Conservation (phyloP, 2,797 vertebrate genomes). For the Allobates femoralis region DNA sequence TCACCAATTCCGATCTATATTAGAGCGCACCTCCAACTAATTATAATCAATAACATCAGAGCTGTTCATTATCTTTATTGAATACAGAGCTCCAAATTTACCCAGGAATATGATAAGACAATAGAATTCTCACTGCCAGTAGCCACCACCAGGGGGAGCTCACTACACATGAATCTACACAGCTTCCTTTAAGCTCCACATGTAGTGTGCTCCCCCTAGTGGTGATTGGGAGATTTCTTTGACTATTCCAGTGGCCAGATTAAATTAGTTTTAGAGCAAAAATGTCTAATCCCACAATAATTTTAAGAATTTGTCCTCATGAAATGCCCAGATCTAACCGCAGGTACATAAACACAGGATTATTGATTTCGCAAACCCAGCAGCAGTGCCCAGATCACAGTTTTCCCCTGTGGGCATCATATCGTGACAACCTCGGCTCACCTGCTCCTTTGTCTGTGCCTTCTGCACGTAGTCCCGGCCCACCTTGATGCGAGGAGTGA, state of each 20-base stretch:
- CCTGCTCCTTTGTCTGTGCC: conserved; percentile 98
- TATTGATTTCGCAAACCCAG: neutral
- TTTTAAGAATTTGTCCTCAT: neutral
- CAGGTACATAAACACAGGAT: neutral
- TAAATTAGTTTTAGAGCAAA: neutral
- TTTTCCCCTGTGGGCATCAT: neutral
- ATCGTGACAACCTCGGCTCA: conserved; percentile 66
- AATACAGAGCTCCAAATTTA: neutral
- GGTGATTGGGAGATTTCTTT: neutral
- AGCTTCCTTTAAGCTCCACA: neutral
- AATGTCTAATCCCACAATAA: neutral
- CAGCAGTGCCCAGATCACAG: neutral
- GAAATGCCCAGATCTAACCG: neutral
- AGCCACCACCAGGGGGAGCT: neutral
- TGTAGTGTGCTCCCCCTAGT: neutral
- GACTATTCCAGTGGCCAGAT: too few species aligned
- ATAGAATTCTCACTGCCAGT: neutral
- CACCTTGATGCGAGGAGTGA: conserved; percentile 87
- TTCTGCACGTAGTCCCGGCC: conserved; percentile 98
- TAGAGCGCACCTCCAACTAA: neutral
- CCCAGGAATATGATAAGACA: too few species aligned
- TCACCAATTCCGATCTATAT: too few species aligned
- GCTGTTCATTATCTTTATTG: too few species aligned
- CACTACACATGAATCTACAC: neutral
- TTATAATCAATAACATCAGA: neutral